Base-by-base conservation (phyloP, 2,888 invertebrate species). In the Lasioglossum leucozonium region DNA sequence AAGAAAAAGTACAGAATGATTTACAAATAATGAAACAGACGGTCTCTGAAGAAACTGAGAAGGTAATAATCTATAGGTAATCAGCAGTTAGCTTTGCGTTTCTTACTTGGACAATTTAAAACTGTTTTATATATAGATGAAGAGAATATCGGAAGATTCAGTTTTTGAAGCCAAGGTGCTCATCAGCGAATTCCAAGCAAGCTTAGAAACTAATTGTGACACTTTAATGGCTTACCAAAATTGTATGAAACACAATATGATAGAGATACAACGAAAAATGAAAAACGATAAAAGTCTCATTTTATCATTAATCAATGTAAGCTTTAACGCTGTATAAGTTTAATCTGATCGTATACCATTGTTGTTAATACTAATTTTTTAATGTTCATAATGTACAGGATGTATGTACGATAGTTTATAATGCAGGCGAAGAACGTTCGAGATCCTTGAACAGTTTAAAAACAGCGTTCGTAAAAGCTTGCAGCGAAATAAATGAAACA, bases 371-470 rank as follows among this genome's bases (percentile, higher is more conserved):
- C 4, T 16, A 71, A 47, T 18, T 37, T 65, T 81, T 51, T 65
- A 18, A 71, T 13, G 40, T 76, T 34, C 79, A 18, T 67, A 80
- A 85, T 77, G 84, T 87, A 42, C 58, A 94, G 93, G 91, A 93
- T 75, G 81, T 93, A 8, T 86, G 91, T 62, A 88, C 89, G 76
- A 88, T 91, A 44, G 79, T 93, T 72, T 72, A 87, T 34, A 84
- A 92, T 62, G 87, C 90, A 51, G 91, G 90, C 34, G 83, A 85
- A 2, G 83, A 91, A 80, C 94, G 95, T 67, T 88, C 89, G 72
- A 91, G 92, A 51, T 89, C 92, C n/a, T 91, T 95, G 83, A 93
- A 94, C 87, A 87, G 92, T 71, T 93, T 94, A 67, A 91, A 93
- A 71, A 86, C 84, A 18, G 87, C 87, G 62, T 78, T 88, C 42